These are phyloP conservation scores for Zaprionus tsacasi DNA, from an alignment of 1,140 invertebrate species.

Conservation along the genomic window DNA sequence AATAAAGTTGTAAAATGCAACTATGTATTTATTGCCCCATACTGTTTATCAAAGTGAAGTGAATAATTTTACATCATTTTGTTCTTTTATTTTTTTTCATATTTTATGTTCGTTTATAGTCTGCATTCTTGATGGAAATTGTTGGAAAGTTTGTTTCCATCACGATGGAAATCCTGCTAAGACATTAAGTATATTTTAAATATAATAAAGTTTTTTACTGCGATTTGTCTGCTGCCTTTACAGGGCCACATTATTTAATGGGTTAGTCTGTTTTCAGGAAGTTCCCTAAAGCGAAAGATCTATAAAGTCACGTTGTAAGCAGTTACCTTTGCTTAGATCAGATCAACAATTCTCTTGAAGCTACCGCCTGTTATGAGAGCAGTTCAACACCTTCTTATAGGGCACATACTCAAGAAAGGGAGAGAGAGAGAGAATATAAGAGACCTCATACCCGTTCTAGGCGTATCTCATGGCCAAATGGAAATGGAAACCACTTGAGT, in stretches of 20 bases:
- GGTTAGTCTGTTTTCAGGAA: too few relatives aligned
- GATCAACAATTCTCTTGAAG: background rate
- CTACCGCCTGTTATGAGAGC: background rate
- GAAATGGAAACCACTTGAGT: background rate
- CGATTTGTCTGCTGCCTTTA: background rate
- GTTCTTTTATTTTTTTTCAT: conserved; percentile 24
- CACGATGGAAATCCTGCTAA: background rate
- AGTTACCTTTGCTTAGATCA: too few relatives aligned
- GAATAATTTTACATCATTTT: conserved; percentile 40
- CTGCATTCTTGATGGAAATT: conserved; percentile 22
- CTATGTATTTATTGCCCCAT: conserved; percentile 59
- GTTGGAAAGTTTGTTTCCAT: conserved; percentile 24
- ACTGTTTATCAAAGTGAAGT: conserved; percentile 60
- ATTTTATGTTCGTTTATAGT: conserved; percentile 9
- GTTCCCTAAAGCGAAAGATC: too few relatives aligned
- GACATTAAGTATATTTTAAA: background rate
- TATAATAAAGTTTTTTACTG: background rate
- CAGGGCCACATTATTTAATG: background rate
- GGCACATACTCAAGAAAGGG: background rate
- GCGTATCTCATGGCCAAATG: background rate
- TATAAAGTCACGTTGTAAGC: too few relatives aligned
- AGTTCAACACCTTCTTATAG: background rate
- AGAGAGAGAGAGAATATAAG: too few relatives aligned
- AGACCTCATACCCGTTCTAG: background rate
- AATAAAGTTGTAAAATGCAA: conserved; percentile 66